Base-by-base conservation (phyloP, 2,888 invertebrate species). In the Poecilobothrus nobilitatus region DNA sequence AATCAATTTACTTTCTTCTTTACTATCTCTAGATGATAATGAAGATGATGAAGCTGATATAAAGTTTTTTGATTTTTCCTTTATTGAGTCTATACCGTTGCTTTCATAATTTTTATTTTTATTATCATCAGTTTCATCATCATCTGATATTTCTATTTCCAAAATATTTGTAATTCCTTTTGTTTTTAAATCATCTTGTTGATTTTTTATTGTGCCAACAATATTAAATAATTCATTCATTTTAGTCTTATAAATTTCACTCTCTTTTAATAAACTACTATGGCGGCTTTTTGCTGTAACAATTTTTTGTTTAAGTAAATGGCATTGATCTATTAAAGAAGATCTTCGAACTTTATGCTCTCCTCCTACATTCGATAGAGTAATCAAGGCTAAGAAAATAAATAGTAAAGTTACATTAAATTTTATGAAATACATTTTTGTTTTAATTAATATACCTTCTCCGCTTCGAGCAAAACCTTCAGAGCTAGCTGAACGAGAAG, bases 151-250 rank as follows among this genome's bases (percentile, higher is more conserved):
- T 53, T 53, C 53, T 12, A 53, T 53, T 53, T 15, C 15, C 9
- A 53, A 18, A 53, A 53, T 6, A 53, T 12, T n/a, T 18, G 53
- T 18, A 15, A 2, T 15, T 6, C 2, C 12, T 53, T 15, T 53
- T 18, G 1, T 18, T 53, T 53, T 15, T 18, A 18, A 6, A 3
- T 71, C 69, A 27, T 68, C 68, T 12, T 71, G 69, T 20, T 71
- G 69, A 44, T 67, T 69, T 72, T 76, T 76, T n/a, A 76, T 73
- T 41, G 73, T 72, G 21, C 76, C 73, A 2, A 76, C 75, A 67
- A 76, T 74, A 65, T 76, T 74, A 68, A 74, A 76, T 0, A 76
- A 65, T 61, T 75, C 74, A 27, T 72, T 71, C 76, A 76, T 76
- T 72, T 74, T 74, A 64, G 74, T 74, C 69, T 76, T 76, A 65